phyloP scores from a whole-genome alignment of 1,140 invertebrate genomes.

The Drosophila pruinosa region DNA sequence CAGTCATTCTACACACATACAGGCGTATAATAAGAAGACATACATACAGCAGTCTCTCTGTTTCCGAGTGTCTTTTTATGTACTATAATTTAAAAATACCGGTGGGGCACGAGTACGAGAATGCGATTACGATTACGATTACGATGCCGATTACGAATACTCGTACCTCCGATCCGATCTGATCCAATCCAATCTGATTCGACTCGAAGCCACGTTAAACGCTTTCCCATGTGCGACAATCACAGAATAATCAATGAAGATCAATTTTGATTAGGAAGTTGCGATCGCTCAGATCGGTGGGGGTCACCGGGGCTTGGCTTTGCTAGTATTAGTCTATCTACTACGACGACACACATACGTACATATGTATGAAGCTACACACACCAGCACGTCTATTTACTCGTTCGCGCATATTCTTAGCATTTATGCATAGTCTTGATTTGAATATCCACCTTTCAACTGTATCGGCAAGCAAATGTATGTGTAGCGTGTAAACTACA shows the following conservation, averaged over 20 bases:
- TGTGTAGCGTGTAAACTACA: neutral
- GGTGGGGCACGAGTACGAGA: slow-evolving; percentile 60
- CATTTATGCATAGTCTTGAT: slow-evolving; percentile 32
- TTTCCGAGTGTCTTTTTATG: slow-evolving; percentile 18
- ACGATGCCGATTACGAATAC: neutral
- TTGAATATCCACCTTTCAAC: slow-evolving; percentile 41
- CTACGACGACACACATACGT: too few relatives aligned
- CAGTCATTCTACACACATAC: slow-evolving; percentile 28
- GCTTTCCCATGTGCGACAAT: slow-evolving; percentile 25
- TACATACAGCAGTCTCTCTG: slow-evolving; percentile 19
- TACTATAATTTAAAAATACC: slow-evolving; percentile 70
- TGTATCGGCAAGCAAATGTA: neutral
- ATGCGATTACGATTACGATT: slow-evolving; percentile 5
- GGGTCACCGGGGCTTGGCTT: neutral
- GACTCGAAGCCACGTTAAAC: slow-evolving; percentile 30
- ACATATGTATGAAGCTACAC: too few relatives aligned
- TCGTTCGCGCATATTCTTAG: slow-evolving; percentile 37
- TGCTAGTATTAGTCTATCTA: neutral
- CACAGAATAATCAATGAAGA: slow-evolving; percentile 50
- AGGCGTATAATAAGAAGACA: neutral
- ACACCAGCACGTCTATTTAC: neutral
- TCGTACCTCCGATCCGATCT: neutral
- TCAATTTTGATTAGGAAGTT: slow-evolving; percentile 10
- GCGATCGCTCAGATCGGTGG: neutral
- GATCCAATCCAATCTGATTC: too few relatives aligned